These are phyloP conservation scores for Crossaster papposus DNA, from an alignment of 53 echinoderm and acorn worm genomes.

Conservation along the genomic window DNA sequence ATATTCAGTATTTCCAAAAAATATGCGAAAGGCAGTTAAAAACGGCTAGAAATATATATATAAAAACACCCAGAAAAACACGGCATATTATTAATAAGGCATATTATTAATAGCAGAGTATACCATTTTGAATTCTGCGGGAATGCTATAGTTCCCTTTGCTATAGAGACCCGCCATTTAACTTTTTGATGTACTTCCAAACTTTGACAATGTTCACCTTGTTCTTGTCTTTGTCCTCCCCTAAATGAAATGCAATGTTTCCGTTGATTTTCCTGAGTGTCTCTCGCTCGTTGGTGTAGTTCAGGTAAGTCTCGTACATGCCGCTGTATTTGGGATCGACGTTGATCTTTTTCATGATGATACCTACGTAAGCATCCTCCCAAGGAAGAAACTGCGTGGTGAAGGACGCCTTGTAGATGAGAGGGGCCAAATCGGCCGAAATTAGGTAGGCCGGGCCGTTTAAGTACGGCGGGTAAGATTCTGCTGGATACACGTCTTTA, in stretches of 20 bases:
- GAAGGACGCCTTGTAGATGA: conserved; percentile 54
- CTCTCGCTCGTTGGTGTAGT: conserved; percentile 11
- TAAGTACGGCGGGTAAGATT: conserved; percentile 71
- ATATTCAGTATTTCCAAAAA: too few relatives aligned
- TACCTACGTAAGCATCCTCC: conserved; percentile 85
- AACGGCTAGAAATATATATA: too few relatives aligned
- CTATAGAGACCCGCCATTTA: conserved; percentile 23
- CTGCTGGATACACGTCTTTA: conserved; percentile 52
- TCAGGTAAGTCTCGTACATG: conserved; percentile 28
- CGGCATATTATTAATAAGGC: too few relatives aligned
- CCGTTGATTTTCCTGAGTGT: conserved; percentile 22
- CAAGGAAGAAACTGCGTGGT: conserved; percentile 70
- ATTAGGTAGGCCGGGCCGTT: conserved; percentile 75
- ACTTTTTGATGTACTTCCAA: conserved; percentile 37
- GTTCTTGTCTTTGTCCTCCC: conserved; percentile 38
- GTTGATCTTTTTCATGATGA: conserved; percentile 60
- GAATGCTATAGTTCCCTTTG: not conserved
- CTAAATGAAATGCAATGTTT: conserved; percentile 41
- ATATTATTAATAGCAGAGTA: too few relatives aligned
- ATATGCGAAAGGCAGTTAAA: too few relatives aligned
- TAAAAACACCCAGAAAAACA: too few relatives aligned
- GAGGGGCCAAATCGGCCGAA: conserved; percentile 63
- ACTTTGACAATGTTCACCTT: conserved; percentile 40
- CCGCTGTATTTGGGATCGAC: conserved; percentile 57
- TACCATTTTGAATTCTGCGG: not conserved